phyloP scores from a whole-genome alignment of 2,113 vertebrate species.

The Scartelaos histophorus region DNA sequence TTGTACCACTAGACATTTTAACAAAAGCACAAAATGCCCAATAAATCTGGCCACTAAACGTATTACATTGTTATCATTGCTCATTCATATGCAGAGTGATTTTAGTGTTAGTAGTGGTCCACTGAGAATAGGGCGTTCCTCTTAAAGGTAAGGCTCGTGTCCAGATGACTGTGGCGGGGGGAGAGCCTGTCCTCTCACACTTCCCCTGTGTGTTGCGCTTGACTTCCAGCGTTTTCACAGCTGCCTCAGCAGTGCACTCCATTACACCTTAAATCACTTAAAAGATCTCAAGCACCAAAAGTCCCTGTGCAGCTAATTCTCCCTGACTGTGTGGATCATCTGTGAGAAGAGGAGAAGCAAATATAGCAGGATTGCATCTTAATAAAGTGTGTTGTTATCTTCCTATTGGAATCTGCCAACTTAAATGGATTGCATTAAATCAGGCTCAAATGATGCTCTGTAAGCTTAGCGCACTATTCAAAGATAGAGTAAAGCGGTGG shows the following conservation, averaged over 20 bases:
- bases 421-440: conserved; percentile 38
- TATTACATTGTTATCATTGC: neutral
- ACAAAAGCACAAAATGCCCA: neutral
- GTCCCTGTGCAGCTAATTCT: conserved; percentile 69
- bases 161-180: conserved; percentile 34
- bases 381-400: conserved; percentile 32
- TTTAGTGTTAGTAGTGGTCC: conserved; percentile 5
- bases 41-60: neutral
- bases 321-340: conserved; percentile 62
- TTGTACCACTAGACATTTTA: neutral
- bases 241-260: conserved; percentile 73
- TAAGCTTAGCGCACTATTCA: conserved; percentile 16
- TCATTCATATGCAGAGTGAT: neutral
- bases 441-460: conserved; percentile 19
- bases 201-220: conserved; percentile 71
- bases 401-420: conserved; percentile 25
- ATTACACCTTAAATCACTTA: conserved; percentile 79
- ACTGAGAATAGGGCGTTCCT: conserved; percentile 13
- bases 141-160: conserved; percentile 51
- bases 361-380: conserved; percentile 43
- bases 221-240: conserved; percentile 73
- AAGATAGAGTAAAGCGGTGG: conserved; percentile 13
- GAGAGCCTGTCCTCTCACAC: conserved; percentile 53
- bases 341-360: conserved; percentile 51
- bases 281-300: conserved; percentile 73